Evolutionary conservation across 2,113 vertebrate genomes (phyloP), one percentile per base, ranked within the genome.

Genomic region (Platysteira castanea): DNA sequence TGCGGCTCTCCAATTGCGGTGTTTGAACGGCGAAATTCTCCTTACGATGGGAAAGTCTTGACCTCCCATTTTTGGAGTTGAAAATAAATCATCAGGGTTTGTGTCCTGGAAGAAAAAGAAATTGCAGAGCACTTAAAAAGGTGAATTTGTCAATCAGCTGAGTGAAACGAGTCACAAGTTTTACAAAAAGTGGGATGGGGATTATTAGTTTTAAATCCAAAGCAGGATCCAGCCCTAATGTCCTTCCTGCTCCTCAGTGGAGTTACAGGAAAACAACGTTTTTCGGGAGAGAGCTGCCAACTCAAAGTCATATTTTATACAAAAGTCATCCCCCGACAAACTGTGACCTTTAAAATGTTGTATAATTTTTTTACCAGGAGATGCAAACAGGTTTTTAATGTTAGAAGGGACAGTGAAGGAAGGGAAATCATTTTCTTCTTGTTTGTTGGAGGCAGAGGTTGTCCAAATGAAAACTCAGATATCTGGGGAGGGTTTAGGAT

Each of bases 291-390:
- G 26, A 27, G 71, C 93, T 94, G 93, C 93, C 95, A 96, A 86
- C 76, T 89, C 59, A 92, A 94, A 95, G 88, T 47, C 70, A 78
- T 96, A 86, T 89, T 96, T 96, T 94, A 92, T 44, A 78, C 56
- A 53, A 59, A 90, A 74, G 70, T 70, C 60, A 0, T 90, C 83
- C 89, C 41, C 76, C 3, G 44, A 64, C 52, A 71, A 78, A 46
- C 42, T 46, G 52, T 92, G 95, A 95, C 90, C 92, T 95, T 96
- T 95, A 42, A 77, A 86, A 64, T 15, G 92, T 93, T 93, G 90
- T 49, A 47, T 94, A 93, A 96, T 69, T 27, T 81, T 77, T 30
- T 33, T 42, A 84, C 41, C 33, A 4, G 22, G 79, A 56, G 76
- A 46, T 64, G 54, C 59, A 94, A 91, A 83, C 42, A 44, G 31